Evolutionary conservation across 2,797 vertebrate species (phyloP).

Genomic region (Phalloptychus januarius): DNA sequence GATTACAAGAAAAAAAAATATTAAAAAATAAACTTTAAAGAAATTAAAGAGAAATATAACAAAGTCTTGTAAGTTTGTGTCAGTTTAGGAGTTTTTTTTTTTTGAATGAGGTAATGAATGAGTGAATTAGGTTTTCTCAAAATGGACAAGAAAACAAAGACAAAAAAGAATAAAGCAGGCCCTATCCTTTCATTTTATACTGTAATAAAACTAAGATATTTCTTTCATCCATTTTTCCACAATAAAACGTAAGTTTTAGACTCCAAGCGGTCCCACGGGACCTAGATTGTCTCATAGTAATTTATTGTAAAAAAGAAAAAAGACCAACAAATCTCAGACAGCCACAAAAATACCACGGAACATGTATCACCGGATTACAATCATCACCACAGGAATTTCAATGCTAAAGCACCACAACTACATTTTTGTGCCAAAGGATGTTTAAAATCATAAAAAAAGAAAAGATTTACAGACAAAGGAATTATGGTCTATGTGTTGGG

Average conservation of each 20-base stretch:
- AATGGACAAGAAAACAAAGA: neutral
- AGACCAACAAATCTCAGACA: conserved; percentile 38
- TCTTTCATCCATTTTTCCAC: neutral
- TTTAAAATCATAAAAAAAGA: conserved; percentile 5
- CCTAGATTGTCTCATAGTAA: conserved; percentile 29
- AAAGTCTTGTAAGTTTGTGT: neutral
- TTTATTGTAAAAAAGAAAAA: conserved; percentile 32
- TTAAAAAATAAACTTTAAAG: neutral
- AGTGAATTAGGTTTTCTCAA: neutral
- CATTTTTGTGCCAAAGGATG: conserved; percentile 47
- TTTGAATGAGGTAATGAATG: neutral
- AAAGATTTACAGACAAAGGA: conserved; percentile 42
- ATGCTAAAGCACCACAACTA: conserved; percentile 28
- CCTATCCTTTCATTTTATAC: neutral
- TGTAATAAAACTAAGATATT: neutral
- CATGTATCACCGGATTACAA: conserved; percentile 56
- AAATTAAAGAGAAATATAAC: neutral
- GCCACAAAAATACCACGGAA: conserved; percentile 57
- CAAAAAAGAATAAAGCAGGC: neutral
- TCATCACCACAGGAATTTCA: conserved; percentile 61
- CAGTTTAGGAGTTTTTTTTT: neutral
- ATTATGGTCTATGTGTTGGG: conserved; percentile 50
- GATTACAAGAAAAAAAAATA: neutral
- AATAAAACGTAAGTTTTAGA: conserved; percentile 6
- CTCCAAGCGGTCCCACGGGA: conserved; percentile 8